Conservation (phyloP, 2,888 invertebrate species). For the Acanthacorydalis orientalis region DNA sequence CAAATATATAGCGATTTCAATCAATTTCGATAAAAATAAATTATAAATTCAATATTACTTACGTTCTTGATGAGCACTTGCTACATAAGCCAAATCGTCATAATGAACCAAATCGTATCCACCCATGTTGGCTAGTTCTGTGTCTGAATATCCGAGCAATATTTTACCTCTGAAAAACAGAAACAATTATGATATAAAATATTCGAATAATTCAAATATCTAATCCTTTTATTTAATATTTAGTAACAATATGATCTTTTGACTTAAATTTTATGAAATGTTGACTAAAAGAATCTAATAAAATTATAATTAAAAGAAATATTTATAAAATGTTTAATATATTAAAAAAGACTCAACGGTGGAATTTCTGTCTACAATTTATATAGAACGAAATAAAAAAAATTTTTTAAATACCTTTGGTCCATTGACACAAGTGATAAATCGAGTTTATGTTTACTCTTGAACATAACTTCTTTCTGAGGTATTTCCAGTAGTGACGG, state of each 20-base stretch:
- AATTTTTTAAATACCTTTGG: conserved; percentile 49
- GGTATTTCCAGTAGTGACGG: conserved; percentile 93
- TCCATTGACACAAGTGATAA: conserved; percentile 94
- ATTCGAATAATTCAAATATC: too few relatives aligned
- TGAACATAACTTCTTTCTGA: conserved; percentile 98
- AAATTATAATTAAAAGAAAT: too few relatives aligned
- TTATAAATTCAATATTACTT: conserved; percentile 29
- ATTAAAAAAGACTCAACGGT: too few relatives aligned
- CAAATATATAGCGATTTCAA: not conserved
- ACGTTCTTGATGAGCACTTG: conserved; percentile 99
- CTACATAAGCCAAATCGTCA: conserved; percentile 92
- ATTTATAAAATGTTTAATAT: too few relatives aligned
- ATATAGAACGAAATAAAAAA: too few relatives aligned
- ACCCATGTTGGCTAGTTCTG: conserved; percentile 81
- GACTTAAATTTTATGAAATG: too few relatives aligned
- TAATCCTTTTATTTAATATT: too few relatives aligned
- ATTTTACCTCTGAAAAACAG: conserved; percentile 65
- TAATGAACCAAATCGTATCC: conserved; percentile 97
- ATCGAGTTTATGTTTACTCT: conserved; percentile 97
- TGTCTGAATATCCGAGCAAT: conserved; percentile 84
- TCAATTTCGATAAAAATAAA: not conserved
- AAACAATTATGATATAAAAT: too few relatives aligned
- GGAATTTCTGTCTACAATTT: too few relatives aligned
- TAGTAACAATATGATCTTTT: too few relatives aligned
- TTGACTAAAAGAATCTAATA: too few relatives aligned